Conservation (phyloP, 92 coral and sea anemone genomes). For the Micromussa lordhowensis region DNA sequence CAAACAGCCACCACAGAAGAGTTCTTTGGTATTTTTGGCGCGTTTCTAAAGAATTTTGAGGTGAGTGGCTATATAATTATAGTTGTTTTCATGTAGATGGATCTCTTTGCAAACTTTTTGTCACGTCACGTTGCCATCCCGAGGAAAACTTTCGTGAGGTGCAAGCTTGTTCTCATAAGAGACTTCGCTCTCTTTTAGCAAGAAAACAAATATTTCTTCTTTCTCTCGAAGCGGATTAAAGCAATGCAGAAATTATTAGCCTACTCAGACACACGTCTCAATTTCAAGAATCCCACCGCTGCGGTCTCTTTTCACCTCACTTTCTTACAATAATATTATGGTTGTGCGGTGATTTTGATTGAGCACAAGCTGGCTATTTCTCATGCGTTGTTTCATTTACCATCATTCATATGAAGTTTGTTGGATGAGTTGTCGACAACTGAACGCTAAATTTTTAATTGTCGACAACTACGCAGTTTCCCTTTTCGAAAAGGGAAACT, state of each 20-base stretch:
- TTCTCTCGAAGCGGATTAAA: no score
- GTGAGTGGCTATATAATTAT: conserved; percentile 38
- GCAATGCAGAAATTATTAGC: no score
- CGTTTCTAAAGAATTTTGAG: conserved; percentile 88
- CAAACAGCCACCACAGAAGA: conserved; percentile 90
- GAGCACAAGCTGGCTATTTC: background rate
- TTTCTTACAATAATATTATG: background rate
- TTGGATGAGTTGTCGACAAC: no score
- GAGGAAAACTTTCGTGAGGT: background rate
- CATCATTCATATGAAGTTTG: background rate
- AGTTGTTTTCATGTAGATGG: background rate
- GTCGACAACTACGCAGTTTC: no score
- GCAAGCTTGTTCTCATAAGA: no score
- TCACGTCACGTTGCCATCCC: background rate
- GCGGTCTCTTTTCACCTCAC: background rate
- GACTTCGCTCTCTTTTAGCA: background rate
- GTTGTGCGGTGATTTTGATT: background rate
- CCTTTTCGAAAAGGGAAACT: no score
- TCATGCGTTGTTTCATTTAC: background rate
- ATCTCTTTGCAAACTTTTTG: background rate
- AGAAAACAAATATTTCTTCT: no score
- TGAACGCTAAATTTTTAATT: no score
- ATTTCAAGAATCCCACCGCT: no score
- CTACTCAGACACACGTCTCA: no score
- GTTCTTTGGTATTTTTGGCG: conserved; percentile 94